Conservation (phyloP, 2,797 vertebrate species). For the Pristis pectinata region DNA sequence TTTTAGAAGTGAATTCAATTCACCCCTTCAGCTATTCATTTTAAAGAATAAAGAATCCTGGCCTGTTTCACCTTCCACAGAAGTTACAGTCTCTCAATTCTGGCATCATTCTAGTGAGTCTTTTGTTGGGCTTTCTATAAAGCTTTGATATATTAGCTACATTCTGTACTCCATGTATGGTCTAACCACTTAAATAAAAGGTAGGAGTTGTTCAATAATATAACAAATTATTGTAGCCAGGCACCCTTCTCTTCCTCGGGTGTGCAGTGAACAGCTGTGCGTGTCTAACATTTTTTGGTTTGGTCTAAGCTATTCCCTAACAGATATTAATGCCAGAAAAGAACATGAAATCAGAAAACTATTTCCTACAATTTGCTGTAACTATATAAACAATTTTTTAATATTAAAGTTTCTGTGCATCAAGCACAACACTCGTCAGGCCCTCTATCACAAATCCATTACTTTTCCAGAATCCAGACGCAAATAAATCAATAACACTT, state of each 20-base stretch:
- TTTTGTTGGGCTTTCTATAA: background rate
- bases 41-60: background rate
- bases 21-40: background rate
- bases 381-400: background rate
- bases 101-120: background rate
- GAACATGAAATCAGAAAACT: background rate
- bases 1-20: background rate
- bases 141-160: background rate
- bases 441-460: background rate
- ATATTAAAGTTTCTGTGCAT: background rate
- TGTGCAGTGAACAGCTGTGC: background rate
- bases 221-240: background rate
- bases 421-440: background rate
- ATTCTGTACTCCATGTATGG: background rate
- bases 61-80: background rate
- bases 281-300: background rate
- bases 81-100: background rate
- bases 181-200: background rate
- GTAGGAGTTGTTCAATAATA: background rate
- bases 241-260: background rate
- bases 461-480: background rate
- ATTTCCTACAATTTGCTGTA: background rate
- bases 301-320: background rate
- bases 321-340: background rate
- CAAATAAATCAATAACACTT: background rate